Conservation (phyloP, 2,888 invertebrate genomes). For the Flexamia atlantica region DNA sequence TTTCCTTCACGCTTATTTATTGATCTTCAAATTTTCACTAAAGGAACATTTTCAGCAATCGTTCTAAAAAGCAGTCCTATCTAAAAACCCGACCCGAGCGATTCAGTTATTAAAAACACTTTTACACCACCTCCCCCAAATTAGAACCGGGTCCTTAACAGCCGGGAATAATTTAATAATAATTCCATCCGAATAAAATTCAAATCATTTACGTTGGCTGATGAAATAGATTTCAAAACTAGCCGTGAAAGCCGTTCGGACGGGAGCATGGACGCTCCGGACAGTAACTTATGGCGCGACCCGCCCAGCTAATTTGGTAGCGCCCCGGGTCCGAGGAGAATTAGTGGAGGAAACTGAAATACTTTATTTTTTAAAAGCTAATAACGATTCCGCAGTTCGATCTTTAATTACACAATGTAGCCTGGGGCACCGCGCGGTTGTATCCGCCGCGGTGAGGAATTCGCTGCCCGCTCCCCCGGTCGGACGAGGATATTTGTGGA, state of each 20-base stretch:
- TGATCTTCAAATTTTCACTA: no score
- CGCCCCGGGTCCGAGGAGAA: conserved; percentile 27
- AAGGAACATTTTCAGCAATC: no score
- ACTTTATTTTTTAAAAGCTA: conserved; percentile 52
- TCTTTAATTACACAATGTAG: conserved; percentile 45
- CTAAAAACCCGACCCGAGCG: no score
- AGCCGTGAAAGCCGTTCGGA: neutral
- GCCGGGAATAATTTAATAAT: conserved; percentile 18
- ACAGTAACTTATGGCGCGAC: conserved; percentile 20
- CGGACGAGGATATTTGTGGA: no score
- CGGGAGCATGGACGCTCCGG: conserved; percentile 1
- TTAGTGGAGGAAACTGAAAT: conserved; percentile 51
- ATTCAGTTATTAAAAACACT: no score
- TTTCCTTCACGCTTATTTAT: no score
- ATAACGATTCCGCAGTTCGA: conserved; percentile 49
- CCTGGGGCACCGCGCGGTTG: conserved; percentile 11
- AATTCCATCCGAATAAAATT: neutral
- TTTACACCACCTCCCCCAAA: neutral
- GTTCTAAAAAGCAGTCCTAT: no score
- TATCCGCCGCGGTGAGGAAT: neutral
- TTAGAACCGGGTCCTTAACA: neutral
- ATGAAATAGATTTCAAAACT: conserved; percentile 5
- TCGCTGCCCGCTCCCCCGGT: neutral
- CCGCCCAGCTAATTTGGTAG: conserved; percentile 46
- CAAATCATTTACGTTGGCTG: conserved; percentile 3